These are phyloP conservation scores for Poeciliopsis infans DNA, from an alignment of 2,797 vertebrate species.

Conservation along the genomic window DNA sequence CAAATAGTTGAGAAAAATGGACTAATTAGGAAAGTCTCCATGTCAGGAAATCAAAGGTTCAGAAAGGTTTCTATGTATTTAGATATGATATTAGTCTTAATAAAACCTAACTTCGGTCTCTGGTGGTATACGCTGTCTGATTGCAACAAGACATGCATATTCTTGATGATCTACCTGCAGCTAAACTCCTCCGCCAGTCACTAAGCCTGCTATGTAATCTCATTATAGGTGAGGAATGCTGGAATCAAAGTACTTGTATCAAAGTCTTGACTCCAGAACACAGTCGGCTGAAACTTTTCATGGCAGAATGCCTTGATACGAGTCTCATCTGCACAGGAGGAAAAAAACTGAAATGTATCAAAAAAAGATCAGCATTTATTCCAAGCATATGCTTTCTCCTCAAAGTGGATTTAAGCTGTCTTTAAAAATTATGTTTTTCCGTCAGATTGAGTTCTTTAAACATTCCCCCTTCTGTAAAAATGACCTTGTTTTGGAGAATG, in stretches of 20 bases:
- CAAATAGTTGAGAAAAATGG: background rate
- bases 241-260: background rate
- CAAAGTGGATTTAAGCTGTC: background rate
- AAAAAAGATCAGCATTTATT: background rate
- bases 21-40: background rate
- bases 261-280: background rate
- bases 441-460: background rate
- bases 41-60: background rate
- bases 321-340: background rate
- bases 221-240: slow-evolving; percentile 6
- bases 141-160: background rate
- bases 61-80: background rate
- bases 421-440: background rate
- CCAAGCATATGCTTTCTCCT: background rate
- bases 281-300: background rate
- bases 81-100: background rate
- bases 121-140: background rate
- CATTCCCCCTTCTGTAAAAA: background rate
- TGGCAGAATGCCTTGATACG: background rate
- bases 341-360: background rate
- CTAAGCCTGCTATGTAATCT: slow-evolving; percentile 10
- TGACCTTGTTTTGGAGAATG: too few species aligned
- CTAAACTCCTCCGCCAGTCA: slow-evolving; percentile 4
- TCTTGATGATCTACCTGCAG: slow-evolving; percentile 1
- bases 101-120: background rate